These are phyloP conservation scores for Papilio aristodemus DNA, from an alignment of 1,140 invertebrate genomes.

Conservation along the genomic window DNA sequence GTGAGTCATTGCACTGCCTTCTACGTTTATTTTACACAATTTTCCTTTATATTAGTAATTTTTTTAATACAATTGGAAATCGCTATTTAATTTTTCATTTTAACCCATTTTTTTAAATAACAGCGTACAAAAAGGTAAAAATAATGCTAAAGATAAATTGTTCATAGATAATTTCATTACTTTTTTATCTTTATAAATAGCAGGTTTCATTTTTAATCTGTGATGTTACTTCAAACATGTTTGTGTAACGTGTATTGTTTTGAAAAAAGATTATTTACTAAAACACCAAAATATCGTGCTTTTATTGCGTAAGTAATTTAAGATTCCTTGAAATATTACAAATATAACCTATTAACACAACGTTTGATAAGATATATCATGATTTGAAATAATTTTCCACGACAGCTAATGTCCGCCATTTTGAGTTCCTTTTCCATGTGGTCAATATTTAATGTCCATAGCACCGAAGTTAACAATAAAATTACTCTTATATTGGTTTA, in stretches of 20 bases:
- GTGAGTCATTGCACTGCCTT: too few species aligned
- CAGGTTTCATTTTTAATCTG: slow-evolving; percentile 10
- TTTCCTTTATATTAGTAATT: too few species aligned
- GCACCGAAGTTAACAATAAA: neutral
- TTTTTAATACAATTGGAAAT: too few species aligned
- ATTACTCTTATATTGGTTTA: too few species aligned
- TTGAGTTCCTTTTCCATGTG: slow-evolving; percentile 29
- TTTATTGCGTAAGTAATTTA: neutral
- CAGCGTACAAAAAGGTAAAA: too few species aligned
- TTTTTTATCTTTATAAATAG: slow-evolving; percentile 12
- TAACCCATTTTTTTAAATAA: too few species aligned
- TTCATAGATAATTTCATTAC: too few species aligned
- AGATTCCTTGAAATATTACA: neutral
- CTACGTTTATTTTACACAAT: too few species aligned
- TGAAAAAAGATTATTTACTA: neutral
- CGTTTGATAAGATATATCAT: neutral
- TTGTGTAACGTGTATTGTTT: slow-evolving; percentile 7
- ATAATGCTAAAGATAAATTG: too few species aligned
- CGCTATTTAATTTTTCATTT: too few species aligned
- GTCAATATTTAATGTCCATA: neutral
- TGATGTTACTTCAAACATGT: slow-evolving; percentile 13
- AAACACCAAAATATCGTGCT: neutral
- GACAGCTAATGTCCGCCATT: slow-evolving; percentile 36
- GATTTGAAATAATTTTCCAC: slow-evolving; percentile 9
- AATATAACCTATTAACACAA: neutral